These are phyloP conservation scores for Rousettus madagascariensis DNA, from an alignment of 2,797 vertebrate species.

Conservation along the genomic window DNA sequence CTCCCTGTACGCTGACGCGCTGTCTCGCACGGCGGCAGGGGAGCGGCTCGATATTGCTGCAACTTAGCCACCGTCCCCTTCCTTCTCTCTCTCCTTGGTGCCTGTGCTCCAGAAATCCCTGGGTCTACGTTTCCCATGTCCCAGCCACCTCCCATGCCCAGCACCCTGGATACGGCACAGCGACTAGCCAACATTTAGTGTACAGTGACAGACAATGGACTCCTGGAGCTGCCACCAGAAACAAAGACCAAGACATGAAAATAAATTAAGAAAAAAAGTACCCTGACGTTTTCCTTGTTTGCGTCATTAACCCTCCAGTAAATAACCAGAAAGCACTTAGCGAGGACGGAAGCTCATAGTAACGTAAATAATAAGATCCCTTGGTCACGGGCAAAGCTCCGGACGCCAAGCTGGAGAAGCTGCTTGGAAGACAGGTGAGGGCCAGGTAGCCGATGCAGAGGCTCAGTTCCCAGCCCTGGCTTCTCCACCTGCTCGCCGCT, in stretches of 20 bases:
- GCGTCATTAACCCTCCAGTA: constrained; percentile 39
- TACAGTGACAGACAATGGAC: neutral
- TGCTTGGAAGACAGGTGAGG: neutral
- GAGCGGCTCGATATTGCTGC: accelerated
- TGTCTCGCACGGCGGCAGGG: neutral
- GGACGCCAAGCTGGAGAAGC: neutral
- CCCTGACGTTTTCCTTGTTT: constrained; percentile 42
- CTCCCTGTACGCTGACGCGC: neutral
- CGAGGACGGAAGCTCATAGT: neutral
- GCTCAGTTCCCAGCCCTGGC: too few species aligned
- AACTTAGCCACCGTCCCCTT: neutral
- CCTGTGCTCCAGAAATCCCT: neutral
- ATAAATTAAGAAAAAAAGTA: constrained; percentile 47
- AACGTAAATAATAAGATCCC: neutral
- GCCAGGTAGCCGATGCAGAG: neutral
- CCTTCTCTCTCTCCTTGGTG: neutral
- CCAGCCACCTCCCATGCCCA: accelerated
- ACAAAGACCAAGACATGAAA: constrained; percentile 38
- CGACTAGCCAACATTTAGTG: neutral
- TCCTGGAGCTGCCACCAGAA: constrained; percentile 28
- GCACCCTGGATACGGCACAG: neutral
- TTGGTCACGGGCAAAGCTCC: neutral
- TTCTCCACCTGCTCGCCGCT: too few species aligned
- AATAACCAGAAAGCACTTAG: constrained; percentile 62
- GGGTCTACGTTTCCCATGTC: accelerated